Evolutionary conservation across 2,113 vertebrate genomes (phyloP).

Genomic region (Daphoenositta chrysoptera): DNA sequence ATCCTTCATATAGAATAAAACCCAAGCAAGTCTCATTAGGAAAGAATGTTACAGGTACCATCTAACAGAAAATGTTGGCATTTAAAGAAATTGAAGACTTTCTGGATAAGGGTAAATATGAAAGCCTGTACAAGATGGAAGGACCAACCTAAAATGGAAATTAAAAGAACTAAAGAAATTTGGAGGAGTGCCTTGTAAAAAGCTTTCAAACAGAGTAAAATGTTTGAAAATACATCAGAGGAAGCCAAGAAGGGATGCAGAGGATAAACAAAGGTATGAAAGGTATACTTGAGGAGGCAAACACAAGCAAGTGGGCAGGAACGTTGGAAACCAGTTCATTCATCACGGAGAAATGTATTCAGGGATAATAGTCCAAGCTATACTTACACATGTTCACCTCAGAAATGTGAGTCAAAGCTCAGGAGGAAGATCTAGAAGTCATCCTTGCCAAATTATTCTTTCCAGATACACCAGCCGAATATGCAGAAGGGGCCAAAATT

Average conservation of each 20-base stretch:
- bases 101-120: not conserved
- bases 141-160: not conserved
- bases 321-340: not conserved
- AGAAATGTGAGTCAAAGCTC: not conserved
- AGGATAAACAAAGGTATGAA: not conserved
- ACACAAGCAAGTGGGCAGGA: not conserved
- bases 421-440: not conserved
- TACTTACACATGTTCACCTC: not conserved
- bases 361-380: not conserved
- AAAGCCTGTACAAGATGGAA: not conserved
- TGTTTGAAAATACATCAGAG: not conserved
- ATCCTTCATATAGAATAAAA: not conserved
- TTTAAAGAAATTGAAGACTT: not conserved
- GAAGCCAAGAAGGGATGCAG: not conserved
- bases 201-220: not conserved
- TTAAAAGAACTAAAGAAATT: not conserved
- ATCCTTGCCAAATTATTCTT: not conserved
- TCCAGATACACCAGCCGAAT: no score
- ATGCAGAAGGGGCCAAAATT: no score
- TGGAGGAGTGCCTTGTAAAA: not conserved
- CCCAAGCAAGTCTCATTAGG: not conserved
- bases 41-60: not conserved
- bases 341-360: not conserved
- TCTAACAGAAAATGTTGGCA: not conserved
- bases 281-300: not conserved